Evolutionary conservation across 2,888 invertebrate species (phyloP).

Genomic region (Amblyjoppa proteus): DNA sequence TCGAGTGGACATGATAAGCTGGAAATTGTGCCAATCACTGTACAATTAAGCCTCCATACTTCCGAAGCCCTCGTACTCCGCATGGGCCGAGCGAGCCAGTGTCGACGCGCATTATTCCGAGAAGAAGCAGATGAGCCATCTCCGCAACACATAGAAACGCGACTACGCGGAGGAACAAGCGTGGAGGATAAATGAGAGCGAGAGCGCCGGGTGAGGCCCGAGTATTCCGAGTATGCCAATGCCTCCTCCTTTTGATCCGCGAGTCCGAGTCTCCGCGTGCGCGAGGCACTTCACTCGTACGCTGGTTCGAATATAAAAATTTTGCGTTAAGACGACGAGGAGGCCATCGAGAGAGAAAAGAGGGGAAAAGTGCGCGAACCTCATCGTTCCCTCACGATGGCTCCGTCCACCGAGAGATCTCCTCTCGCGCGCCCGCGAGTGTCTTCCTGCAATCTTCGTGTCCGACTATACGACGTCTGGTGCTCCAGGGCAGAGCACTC

Average conservation of each 20-base stretch:
- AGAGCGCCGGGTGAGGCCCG: conserved; percentile 29
- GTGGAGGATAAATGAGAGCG: conserved; percentile 48
- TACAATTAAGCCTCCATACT: background rate
- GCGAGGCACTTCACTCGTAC: background rate
- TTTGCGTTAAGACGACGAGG: conserved; percentile 12
- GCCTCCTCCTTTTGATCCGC: conserved; percentile 7
- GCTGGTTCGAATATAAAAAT: conserved; percentile 23
- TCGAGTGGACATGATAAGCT: background rate
- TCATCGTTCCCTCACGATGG: conserved; percentile 35
- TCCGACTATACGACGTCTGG: conserved; percentile 66
- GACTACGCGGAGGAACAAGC: conserved; percentile 23
- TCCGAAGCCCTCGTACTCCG: background rate
- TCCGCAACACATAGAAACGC: conserved; percentile 21
- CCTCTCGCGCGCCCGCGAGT: conserved; percentile 52
- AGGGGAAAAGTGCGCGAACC: conserved; percentile 41
- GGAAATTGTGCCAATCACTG: background rate
- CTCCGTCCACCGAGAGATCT: conserved; percentile 36
- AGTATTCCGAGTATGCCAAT: conserved; percentile 39
- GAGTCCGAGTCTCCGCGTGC: conserved; percentile 2
- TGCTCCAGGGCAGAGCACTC: conserved; percentile 59
- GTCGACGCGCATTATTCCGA: conserved; percentile 21
- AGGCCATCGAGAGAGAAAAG: conserved; percentile 39
- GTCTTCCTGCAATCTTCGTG: conserved; percentile 70
- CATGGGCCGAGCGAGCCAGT: background rate
- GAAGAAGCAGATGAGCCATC: conserved; percentile 21